Conservation (phyloP, 2,113 vertebrate species). For the Agapornis roseicollis region DNA sequence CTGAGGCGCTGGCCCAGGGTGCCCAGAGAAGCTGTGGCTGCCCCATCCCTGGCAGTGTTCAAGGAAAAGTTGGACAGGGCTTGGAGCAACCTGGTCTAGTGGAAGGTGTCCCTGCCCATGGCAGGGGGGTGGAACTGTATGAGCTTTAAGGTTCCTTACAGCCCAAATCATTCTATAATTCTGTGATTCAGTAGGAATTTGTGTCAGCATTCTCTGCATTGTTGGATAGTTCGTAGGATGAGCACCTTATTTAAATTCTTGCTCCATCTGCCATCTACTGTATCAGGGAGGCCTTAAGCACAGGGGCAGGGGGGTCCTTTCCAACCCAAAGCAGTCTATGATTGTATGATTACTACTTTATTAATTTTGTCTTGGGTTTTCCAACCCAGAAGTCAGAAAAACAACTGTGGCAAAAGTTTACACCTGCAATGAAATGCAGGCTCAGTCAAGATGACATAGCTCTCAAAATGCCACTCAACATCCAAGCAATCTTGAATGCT, state of each 20-base stretch:
- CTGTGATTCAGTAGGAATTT: neutral
- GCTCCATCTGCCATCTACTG: neutral
- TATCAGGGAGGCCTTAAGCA: neutral
- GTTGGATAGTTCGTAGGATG: neutral
- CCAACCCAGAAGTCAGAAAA: neutral
- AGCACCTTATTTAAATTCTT: neutral
- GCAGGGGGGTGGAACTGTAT: neutral
- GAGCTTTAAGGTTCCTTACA: neutral
- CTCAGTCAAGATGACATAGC: neutral
- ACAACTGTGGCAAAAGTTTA: neutral
- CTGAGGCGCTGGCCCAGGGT: neutral
- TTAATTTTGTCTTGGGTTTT: neutral
- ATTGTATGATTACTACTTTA: neutral
- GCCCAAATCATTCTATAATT: rapidly evolving
- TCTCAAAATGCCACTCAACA: neutral
- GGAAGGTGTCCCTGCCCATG: neutral
- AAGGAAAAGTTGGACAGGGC: neutral
- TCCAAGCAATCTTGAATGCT: neutral
- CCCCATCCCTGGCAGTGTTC: neutral
- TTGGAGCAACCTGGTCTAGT: neutral
- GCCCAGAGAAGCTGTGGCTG: neutral
- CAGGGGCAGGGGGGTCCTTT: neutral
- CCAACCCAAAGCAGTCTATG: neutral
- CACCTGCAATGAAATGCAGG: neutral
- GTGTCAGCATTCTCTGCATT: neutral